Percentiles rank a stretch among this genome's conserved stretches.
phyloP scores from a whole-genome alignment of 1,140 invertebrate genomes.

The Acromyrmex echinatior region DNA sequence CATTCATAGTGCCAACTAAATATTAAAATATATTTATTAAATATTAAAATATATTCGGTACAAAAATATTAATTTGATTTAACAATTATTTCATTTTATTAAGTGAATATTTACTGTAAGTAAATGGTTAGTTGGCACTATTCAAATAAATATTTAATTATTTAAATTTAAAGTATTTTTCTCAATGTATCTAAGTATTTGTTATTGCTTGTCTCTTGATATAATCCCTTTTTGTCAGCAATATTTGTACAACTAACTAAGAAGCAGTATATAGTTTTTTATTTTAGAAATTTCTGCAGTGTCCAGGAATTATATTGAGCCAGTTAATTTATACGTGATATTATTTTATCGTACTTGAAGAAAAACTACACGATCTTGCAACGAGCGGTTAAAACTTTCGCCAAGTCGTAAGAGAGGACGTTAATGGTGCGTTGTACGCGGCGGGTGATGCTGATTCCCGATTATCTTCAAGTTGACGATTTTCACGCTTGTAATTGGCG shows the following conservation, averaged over 20 bases:
- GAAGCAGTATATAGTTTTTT: not conserved
- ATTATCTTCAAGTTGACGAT: constrained; percentile 52
- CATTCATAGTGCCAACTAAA: no score
- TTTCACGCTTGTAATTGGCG: constrained; percentile 63
- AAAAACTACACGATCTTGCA: constrained; percentile 7
- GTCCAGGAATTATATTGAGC: not conserved
- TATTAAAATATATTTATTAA: no score
- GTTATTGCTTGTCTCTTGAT: not conserved
- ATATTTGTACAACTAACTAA: not conserved
- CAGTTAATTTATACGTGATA: not conserved
- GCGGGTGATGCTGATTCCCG: constrained; percentile 55
- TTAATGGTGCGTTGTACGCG: constrained; percentile 13
- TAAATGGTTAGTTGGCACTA: no score
- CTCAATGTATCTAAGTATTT: no score
- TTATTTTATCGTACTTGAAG: not conserved
- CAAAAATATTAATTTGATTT: no score
- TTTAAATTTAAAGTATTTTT: no score
- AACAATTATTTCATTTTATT: no score
- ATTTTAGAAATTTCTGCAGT: no score
- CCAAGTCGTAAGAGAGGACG: constrained; percentile 24
- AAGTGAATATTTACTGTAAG: no score
- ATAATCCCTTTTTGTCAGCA: not conserved
- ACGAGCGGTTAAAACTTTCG: constrained; percentile 26
- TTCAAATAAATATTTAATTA: no score
- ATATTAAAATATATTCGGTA: no score